A percentile compares a stretch with the other conserved stretches of the same genome.
Conservation (phyloP, 2,888 invertebrate species). For the Drosophila meridionalis region DNA sequence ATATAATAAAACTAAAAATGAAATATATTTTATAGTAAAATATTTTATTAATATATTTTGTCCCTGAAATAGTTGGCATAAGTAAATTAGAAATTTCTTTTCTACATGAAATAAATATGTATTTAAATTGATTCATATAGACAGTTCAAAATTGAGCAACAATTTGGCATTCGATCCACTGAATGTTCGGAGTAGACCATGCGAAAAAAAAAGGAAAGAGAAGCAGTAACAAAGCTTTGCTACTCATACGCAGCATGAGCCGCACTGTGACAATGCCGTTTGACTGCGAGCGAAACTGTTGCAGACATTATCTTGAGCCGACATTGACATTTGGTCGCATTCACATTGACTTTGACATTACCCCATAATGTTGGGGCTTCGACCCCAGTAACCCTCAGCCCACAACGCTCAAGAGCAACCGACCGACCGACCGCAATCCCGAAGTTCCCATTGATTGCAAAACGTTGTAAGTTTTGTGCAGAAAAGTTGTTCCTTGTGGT, state of each 20-base stretch:
- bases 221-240: not conserved
- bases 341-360: slow-evolving; percentile 73
- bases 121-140: not conserved
- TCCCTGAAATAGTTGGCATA: too few species aligned
- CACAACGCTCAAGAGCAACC: slow-evolving; percentile 4
- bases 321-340: slow-evolving; percentile 73
- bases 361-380: slow-evolving; percentile 22
- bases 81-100: too few species aligned
- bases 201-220: accelerated
- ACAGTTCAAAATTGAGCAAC: not conserved
- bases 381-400: slow-evolving; percentile 23
- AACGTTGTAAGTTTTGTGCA: slow-evolving; percentile 66
- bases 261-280: not conserved
- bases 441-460: slow-evolving; percentile 68
- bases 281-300: slow-evolving; percentile 11
- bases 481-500: slow-evolving; percentile 58
- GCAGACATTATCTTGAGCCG: slow-evolving; percentile 59
- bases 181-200: not conserved
- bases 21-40: too few species aligned
- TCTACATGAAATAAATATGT: too few species aligned
- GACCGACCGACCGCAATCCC: slow-evolving; percentile 30
- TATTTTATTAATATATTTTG: too few species aligned
- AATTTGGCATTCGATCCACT: slow-evolving; percentile 3
- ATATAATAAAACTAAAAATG: too few species aligned
- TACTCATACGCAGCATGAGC: slow-evolving; percentile 34